phyloP scores from a whole-genome alignment of 2,797 vertebrate species.

The Lithobates pipiens region DNA sequence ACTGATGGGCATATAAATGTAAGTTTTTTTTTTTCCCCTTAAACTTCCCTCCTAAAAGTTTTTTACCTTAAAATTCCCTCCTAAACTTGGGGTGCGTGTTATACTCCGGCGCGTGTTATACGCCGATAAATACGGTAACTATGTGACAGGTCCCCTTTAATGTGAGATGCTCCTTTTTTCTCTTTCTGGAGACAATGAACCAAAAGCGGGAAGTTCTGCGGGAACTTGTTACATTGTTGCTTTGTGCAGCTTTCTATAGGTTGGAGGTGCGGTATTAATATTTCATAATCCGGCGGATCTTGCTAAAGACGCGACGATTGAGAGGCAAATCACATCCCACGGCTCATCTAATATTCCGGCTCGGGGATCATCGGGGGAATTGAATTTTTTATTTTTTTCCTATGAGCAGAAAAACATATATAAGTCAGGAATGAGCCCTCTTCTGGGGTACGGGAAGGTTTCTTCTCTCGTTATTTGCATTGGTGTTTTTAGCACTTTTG shows the following conservation, averaged over 20 bases:
- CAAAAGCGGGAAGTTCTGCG: neutral
- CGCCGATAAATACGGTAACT: too few species aligned
- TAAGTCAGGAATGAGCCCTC: slow-evolving; percentile 61
- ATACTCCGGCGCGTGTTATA: too few species aligned
- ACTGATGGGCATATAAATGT: too few species aligned
- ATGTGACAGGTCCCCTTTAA: too few species aligned
- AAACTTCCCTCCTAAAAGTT: too few species aligned
- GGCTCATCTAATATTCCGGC: slow-evolving; percentile 61
- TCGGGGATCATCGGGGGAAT: slow-evolving; percentile 59
- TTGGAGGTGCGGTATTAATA: slow-evolving; percentile 65
- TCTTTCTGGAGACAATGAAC: neutral
- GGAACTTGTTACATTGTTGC: slow-evolving; percentile 14
- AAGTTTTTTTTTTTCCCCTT: too few species aligned
- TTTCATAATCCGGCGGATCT: slow-evolving; percentile 66
- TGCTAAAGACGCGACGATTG: slow-evolving; percentile 65
- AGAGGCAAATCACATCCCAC: slow-evolving; percentile 68
- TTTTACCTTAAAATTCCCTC: too few species aligned
- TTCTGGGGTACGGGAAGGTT: slow-evolving; percentile 43
- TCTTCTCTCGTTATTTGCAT: slow-evolving; percentile 64
- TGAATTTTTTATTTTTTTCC: slow-evolving; percentile 35
- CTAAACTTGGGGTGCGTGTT: too few species aligned
- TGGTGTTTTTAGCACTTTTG: slow-evolving; percentile 69
- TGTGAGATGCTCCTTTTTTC: neutral
- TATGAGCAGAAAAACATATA: slow-evolving; percentile 42
- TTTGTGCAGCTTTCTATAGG: slow-evolving; percentile 44